Evolutionary conservation across 2,797 vertebrate genomes (phyloP).

Genomic region (Ispidina lecontei): DNA sequence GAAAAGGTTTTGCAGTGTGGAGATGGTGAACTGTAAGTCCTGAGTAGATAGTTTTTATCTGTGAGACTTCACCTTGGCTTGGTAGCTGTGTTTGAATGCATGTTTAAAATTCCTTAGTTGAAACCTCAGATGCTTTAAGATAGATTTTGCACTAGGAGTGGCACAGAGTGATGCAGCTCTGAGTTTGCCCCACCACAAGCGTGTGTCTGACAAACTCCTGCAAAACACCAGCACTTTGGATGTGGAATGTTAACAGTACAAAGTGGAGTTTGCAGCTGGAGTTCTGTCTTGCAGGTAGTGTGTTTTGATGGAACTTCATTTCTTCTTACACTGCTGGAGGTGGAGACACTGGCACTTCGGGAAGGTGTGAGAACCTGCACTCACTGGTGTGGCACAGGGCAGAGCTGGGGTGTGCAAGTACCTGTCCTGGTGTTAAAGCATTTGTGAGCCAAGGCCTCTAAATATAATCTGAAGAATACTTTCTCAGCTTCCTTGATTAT

Average conservation of each 20-base stretch:
- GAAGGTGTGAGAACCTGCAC: background rate
- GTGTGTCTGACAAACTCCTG: fast-evolving
- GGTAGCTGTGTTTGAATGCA: background rate
- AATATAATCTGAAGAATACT: background rate
- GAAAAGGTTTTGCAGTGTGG: background rate
- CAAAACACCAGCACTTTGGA: background rate
- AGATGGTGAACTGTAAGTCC: background rate
- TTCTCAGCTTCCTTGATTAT: slow-evolving; percentile 9
- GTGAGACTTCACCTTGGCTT: background rate
- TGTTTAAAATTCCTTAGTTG: background rate
- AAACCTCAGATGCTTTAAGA: background rate
- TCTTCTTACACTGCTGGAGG: background rate
- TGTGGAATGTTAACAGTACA: background rate
- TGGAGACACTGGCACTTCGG: background rate
- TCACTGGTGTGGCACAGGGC: fast-evolving
- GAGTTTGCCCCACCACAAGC: background rate
- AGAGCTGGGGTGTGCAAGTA: background rate
- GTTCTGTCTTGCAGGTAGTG: background rate
- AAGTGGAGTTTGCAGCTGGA: background rate
- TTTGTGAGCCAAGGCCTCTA: background rate
- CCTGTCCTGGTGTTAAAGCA: background rate
- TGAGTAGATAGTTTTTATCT: background rate
- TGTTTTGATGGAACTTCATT: background rate
- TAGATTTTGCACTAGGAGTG: background rate
- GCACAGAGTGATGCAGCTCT: fast-evolving